Conservation (phyloP, 2,888 invertebrate genomes). For the Euplexia lucipara region DNA sequence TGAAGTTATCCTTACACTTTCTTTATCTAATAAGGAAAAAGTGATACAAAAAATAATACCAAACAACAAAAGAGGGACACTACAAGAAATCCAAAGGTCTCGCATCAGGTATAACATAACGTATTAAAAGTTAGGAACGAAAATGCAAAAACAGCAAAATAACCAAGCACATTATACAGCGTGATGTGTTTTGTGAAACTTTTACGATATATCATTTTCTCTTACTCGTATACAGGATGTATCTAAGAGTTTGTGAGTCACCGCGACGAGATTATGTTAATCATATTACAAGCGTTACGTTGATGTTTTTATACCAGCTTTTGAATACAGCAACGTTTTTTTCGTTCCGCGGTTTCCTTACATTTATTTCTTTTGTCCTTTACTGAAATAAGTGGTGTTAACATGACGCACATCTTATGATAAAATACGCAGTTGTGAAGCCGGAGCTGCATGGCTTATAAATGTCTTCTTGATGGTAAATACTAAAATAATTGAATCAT, state of each 20-base stretch:
- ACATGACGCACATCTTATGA: conserved; percentile 8
- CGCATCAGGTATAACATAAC: conserved; percentile 44
- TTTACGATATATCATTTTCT: conserved; percentile 65
- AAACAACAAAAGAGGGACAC: conserved; percentile 36
- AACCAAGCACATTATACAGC: conserved; percentile 59
- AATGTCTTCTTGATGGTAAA: neutral
- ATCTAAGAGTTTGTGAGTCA: conserved; percentile 59
- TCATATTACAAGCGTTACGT: conserved; percentile 56
- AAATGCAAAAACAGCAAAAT: conserved; percentile 66
- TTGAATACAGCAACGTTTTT: conserved; percentile 48
- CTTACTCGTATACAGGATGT: conserved; percentile 53
- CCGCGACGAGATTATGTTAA: conserved; percentile 64
- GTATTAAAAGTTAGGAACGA: conserved; percentile 63
- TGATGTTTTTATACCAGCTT: conserved; percentile 60
- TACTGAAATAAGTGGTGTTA: conserved; percentile 8
- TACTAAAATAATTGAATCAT: neutral
- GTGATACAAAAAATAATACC: conserved; percentile 23
- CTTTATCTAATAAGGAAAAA: conserved; percentile 30
- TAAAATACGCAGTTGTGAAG: neutral
- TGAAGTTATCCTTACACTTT: conserved; percentile 25
- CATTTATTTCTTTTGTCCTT: conserved; percentile 29
- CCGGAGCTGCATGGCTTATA: neutral
- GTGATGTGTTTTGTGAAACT: conserved; percentile 65
- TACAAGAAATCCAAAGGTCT: conserved; percentile 41
- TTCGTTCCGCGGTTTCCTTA: conserved; percentile 18